A percentile compares a stretch with the other conserved stretches of the same genome.
These are phyloP conservation scores for Melanerpes aurifrons DNA, from an alignment of 2,113 vertebrate species.

Conservation along the genomic window DNA sequence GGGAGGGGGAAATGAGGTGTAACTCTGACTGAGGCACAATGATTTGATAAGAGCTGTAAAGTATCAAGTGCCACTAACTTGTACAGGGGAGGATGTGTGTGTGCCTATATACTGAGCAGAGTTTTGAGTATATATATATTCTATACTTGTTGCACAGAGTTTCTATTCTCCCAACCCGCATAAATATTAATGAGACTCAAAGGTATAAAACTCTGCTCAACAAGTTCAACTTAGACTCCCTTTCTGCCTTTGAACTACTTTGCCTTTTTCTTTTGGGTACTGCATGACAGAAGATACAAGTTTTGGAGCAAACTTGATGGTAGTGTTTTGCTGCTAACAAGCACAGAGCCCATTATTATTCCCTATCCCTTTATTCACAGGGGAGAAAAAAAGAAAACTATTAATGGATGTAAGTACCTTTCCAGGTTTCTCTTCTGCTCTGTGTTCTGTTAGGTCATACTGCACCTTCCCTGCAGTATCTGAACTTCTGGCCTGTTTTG, in stretches of 20 bases:
- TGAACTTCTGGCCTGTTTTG: constrained; percentile 33
- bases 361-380: constrained; percentile 10
- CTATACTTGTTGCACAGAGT: not conserved
- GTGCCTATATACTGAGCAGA: not conserved
- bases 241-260: constrained; percentile 41
- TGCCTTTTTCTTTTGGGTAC: constrained; percentile 16
- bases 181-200: constrained; percentile 47
- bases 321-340: constrained; percentile 44
- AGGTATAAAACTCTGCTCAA: constrained; percentile 41
- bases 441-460: not conserved
- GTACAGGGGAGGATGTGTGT: not conserved
- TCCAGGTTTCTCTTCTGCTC: not conserved
- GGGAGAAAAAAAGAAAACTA: constrained; percentile 1
- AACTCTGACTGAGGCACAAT: constrained; percentile 34
- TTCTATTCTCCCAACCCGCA: not conserved
- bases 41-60: constrained; percentile 35
- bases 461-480: not conserved
- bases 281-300: not conserved
- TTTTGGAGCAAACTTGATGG: not conserved
- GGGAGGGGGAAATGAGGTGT: constrained; percentile 58
- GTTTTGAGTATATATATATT: not conserved
- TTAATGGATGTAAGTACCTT: constrained; percentile 23
- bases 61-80: not conserved
- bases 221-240: constrained; percentile 32
- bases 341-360: constrained; percentile 30